Conservation (phyloP, 2,797 vertebrate species). For the Melopsittacus undulatus region DNA sequence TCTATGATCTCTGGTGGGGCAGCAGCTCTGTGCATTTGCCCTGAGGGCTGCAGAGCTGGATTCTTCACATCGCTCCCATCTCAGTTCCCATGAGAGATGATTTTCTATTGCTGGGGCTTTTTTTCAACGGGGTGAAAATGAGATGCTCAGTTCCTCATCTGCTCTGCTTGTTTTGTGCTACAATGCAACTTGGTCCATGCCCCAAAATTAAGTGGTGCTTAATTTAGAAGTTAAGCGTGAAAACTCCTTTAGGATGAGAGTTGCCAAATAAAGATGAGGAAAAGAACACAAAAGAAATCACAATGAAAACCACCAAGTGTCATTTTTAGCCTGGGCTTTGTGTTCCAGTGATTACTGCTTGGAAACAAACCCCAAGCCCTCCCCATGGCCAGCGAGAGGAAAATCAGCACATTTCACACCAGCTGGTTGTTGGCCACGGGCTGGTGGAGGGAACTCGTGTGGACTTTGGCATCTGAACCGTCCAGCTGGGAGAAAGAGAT, state of each 20-base stretch:
- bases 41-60: neutral
- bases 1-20: neutral
- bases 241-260: slow-evolving; percentile 19
- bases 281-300: slow-evolving; percentile 38
- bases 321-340: slow-evolving; percentile 53
- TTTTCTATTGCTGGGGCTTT: neutral
- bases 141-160: slow-evolving; percentile 42
- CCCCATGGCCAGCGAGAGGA: neutral
- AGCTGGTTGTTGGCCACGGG: neutral
- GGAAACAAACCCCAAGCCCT: slow-evolving; percentile 8
- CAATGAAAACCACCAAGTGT: neutral
- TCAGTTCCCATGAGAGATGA: neutral
- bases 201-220: slow-evolving; percentile 32
- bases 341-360: slow-evolving; percentile 19
- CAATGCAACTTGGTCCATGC: slow-evolving; percentile 15
- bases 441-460: neutral
- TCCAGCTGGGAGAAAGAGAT: neutral
- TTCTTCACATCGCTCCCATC: neutral
- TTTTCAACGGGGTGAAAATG: slow-evolving; percentile 33
- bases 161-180: slow-evolving; percentile 22
- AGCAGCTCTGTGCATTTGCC: neutral
- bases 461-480: neutral
- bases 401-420: neutral
- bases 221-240: slow-evolving; percentile 38
- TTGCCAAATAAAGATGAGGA: slow-evolving; percentile 45